Percentiles rank a stretch among this genome's conserved stretches.
phyloP scores from a whole-genome alignment of 2,888 invertebrate species.

The Rambutsinella grinnellia region DNA sequence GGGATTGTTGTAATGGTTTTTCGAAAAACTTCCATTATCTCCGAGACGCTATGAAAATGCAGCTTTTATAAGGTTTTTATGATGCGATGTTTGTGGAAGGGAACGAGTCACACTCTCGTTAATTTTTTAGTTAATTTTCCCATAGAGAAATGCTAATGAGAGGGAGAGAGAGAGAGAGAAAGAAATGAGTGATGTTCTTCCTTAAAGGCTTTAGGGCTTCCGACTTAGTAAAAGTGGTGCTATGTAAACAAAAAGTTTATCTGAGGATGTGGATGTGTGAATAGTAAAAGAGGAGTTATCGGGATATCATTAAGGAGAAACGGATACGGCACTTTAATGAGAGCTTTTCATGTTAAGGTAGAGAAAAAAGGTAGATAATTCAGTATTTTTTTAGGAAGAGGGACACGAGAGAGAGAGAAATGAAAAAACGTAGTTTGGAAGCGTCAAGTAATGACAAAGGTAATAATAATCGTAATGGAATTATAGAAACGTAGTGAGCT shows the following conservation, averaged over 20 bases:
- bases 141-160: constrained; percentile 1
- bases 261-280: constrained; percentile 1
- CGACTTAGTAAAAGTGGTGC: constrained; percentile 5
- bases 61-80: constrained; percentile 52
- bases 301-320: not conserved
- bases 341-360: constrained; percentile 9
- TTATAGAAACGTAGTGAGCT: no score
- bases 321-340: constrained; percentile 27
- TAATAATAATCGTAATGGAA: not conserved
- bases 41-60: constrained; percentile 43
- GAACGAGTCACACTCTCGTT: constrained; percentile 15
- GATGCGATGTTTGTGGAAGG: not conserved
- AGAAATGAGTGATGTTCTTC: not conserved
- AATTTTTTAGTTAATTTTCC: constrained; percentile 24
- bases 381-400: not conserved
- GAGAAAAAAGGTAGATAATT: no score
- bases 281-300: constrained; percentile 7
- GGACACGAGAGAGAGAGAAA: not conserved
- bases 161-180: not conserved
- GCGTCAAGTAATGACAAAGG: not conserved
- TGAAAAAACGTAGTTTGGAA: not conserved
- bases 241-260: constrained; percentile 22
- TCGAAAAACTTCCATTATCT: constrained; percentile 47
- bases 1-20: constrained; percentile 10
- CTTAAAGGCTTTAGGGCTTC: not conserved